Evolutionary conservation across 1,140 invertebrate species (phyloP).

Genomic region (Portunus trituberculatus): DNA sequence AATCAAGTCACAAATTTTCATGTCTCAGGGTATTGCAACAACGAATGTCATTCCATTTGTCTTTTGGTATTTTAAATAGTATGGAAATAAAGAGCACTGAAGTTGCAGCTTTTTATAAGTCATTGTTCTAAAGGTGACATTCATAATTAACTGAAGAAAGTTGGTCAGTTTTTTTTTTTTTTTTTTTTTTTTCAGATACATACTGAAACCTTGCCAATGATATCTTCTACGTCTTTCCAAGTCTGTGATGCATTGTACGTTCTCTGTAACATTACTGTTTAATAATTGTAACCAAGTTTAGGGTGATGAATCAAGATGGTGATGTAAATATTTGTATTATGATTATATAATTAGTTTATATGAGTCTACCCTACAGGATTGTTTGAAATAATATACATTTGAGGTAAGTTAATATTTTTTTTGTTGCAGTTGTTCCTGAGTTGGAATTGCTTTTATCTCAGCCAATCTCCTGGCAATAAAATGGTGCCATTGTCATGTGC

Average conservation of each 20-base stretch:
- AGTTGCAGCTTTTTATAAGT: too few relatives aligned
- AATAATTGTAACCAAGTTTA: not conserved
- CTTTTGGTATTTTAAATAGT: too few relatives aligned
- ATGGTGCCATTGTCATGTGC: not conserved
- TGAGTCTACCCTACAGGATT: conserved; percentile 34
- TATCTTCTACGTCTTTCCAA: conserved; percentile 69
- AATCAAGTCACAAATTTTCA: too few relatives aligned
- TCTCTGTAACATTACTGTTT: conserved; percentile 34
- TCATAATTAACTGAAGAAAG: not conserved
- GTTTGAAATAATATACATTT: not conserved
- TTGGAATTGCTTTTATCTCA: not conserved
- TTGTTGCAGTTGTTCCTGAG: conserved; percentile 7
- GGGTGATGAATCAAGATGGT: not conserved
- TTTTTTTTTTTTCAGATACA: not conserved
- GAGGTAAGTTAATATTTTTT: not conserved
- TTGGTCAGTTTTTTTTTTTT: too few relatives aligned
- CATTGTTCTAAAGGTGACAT: too few relatives aligned
- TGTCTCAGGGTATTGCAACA: too few relatives aligned
- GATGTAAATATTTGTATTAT: not conserved
- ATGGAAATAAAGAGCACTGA: too few relatives aligned
- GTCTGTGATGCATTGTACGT: conserved; percentile 69
- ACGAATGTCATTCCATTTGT: too few relatives aligned
- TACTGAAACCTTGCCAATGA: conserved; percentile 28
- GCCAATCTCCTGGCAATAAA: not conserved
- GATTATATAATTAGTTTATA: conserved; percentile 32